A percentile compares a stretch with the other conserved stretches of the same genome.
Conservation (phyloP, 92 coral and sea anemone species). For the Bergia puertoricense region DNA sequence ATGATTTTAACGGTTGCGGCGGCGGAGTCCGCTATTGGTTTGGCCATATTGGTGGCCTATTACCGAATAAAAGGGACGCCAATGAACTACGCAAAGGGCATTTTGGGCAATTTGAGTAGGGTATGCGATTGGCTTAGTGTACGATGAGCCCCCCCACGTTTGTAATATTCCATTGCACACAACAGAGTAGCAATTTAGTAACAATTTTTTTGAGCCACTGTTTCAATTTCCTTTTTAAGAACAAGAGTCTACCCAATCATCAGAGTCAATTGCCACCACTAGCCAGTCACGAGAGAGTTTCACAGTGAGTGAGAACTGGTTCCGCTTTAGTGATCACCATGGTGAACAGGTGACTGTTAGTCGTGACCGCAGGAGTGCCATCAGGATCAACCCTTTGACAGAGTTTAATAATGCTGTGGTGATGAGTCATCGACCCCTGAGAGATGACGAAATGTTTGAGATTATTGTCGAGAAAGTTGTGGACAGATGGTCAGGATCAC, state of each 20-base stretch:
- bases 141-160: too few relatives aligned
- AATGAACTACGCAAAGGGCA: too few relatives aligned
- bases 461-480: constrained; percentile 80
- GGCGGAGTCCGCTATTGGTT: constrained; percentile 85
- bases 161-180: too few relatives aligned
- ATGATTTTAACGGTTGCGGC: constrained; percentile 83
- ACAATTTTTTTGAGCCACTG: background rate
- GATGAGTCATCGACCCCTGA: constrained; percentile 86
- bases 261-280: background rate
- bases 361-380: constrained; percentile 81
- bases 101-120: background rate
- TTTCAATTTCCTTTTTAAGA: background rate
- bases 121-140: too few relatives aligned
- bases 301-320: constrained; percentile 75
- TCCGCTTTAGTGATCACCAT: constrained; percentile 77
- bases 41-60: constrained; percentile 84
- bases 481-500: constrained; percentile 86
- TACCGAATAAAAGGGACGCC: constrained; percentile 77
- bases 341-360: constrained; percentile 91
- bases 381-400: constrained; percentile 84
- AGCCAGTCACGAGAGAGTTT: constrained; percentile 33
- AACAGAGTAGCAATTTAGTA: background rate
- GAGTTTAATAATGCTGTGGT: constrained; percentile 97
- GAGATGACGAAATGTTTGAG: constrained; percentile 81
- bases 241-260: constrained; percentile 22